Base-by-base conservation (phyloP, 2,797 vertebrate genomes). In the Esox masquinongy region DNA sequence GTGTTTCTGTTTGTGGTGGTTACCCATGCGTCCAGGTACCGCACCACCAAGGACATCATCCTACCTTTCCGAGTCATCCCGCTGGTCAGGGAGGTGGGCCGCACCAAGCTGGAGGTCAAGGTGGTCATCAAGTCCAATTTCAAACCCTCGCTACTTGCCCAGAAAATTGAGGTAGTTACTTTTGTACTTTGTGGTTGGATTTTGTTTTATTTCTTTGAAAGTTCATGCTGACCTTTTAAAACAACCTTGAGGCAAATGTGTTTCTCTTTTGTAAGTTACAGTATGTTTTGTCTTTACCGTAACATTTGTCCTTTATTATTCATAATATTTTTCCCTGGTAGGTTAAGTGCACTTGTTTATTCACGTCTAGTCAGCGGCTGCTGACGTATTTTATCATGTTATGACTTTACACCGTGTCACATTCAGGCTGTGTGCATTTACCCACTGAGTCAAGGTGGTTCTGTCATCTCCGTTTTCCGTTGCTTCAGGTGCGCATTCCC, bases 51-150 rank as follows among this genome's bases (percentile, higher is more conserved):
- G 92, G 98, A 99, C 88, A 99, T 99, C 85, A 99, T 99, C 90
- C 93, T 99, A 85, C 98, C 98, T 0, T 99, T 99, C 94, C 95
- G 97, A 56, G 98, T 99, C 77, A 99, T 99, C 76, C 98, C 98
- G 4, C 91, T 99, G 79, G 98, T 99, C 76, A 93, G 97, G 73
- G 98, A 99, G 88, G 98, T 99, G 56, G 98, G 98, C 17, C 96
- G 98, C 90, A 99, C 97, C 84, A 99, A 99, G 83, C 92, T 99
- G 83, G 98, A 99, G 82, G 98, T 99, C 66, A 99, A 99, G 82
- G 98, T 99, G 75, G 98, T 99, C 88, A 99, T 99, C 90, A 99
- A 99, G 93, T 99, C 98, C 82, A 99, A 99, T 89, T 99, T 99
- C 85, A 99, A 99, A 84, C 98, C 98, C 68, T 99, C 98, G 0